Conservation (phyloP, 2,888 invertebrate species). For the Byasa hedistus region DNA sequence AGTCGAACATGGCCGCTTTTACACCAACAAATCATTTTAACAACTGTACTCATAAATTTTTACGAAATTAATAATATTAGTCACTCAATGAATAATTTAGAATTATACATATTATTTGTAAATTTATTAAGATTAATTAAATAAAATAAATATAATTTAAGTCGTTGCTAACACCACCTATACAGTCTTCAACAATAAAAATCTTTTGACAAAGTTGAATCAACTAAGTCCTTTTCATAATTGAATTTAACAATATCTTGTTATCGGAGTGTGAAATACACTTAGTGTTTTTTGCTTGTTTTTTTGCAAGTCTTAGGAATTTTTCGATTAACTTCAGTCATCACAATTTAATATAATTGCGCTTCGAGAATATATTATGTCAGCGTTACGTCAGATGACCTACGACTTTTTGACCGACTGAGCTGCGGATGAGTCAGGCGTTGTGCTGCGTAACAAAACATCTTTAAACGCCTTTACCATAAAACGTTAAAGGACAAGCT, state of each 20-base stretch:
- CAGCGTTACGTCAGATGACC: slow-evolving; percentile 25
- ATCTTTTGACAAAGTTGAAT: too few relatives aligned
- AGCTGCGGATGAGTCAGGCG: slow-evolving; percentile 9
- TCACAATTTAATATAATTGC: slow-evolving; percentile 6
- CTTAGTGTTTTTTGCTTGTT: neutral
- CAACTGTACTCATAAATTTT: too few relatives aligned
- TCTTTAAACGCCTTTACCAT: slow-evolving; percentile 6
- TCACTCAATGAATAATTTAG: too few relatives aligned
- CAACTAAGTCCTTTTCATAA: too few relatives aligned
- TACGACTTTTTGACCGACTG: slow-evolving; percentile 27
- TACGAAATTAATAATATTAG: too few relatives aligned
- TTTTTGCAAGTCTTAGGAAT: slow-evolving; percentile 5
- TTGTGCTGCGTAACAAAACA: neutral
- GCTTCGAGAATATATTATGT: slow-evolving; percentile 18
- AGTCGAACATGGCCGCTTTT: too few relatives aligned
- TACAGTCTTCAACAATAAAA: too few relatives aligned
- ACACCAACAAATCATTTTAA: too few relatives aligned
- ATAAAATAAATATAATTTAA: too few relatives aligned
- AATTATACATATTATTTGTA: too few relatives aligned
- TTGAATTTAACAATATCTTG: neutral
- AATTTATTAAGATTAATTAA: too few relatives aligned
- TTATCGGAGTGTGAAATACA: neutral
- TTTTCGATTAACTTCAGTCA: slow-evolving; percentile 16
- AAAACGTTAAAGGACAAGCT: slow-evolving; percentile 24
- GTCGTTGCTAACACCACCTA: too few relatives aligned